Evolutionary conservation across 2,888 invertebrate genomes (phyloP), one percentile per base, ranked within the genome.

Genomic region (Drosophila formosana): DNA sequence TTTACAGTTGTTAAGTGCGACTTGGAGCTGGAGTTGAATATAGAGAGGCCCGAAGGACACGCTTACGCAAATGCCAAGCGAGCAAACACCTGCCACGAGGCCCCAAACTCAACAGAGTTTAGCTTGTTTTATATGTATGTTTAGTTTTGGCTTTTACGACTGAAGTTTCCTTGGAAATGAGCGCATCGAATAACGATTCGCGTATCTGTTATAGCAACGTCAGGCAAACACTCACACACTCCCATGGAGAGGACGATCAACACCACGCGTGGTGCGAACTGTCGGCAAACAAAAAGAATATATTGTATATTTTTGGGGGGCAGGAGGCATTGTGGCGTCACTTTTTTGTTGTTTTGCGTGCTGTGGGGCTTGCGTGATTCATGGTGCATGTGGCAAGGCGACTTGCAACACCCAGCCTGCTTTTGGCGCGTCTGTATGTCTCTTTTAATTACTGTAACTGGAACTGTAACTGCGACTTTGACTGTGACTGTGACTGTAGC

Each of bases 101-200:
- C 18, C 43, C 47, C 52, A 41, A 61, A 39, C 30, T n/a, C 49
- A 34, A 8, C 57, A 34, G 6, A 64, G 7, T 7, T 37, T 8
- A 46, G 34, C 37, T 55, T 71, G 50, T 62, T 67, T 57, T 51
- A 72, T 75, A 63, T 66, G 75, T 75, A 63, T 66, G 75, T 64
- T 75, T 68, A 67, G 78, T 78, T 73, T 68, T 69, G 67, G 34
- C 73, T 81, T 83, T 83, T 81, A 84, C 80, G 80, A 72, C 56
- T 45, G 62, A 84, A 85, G 83, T 84, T 84, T 85, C 83, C 83
- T 85, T 84, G 82, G 85, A 83, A 85, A 84, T 85, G 69, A 53
- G 76, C 73, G 71, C 76, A 77, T 76, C 75, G 66, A 75, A 70
- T 73, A 73, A 77, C 78, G 69, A 75, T 71, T 71, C 60, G 58